phyloP scores from a whole-genome alignment of 30 jellyfish, hydroid and myxozoan species.

The Mastigias papua region DNA sequence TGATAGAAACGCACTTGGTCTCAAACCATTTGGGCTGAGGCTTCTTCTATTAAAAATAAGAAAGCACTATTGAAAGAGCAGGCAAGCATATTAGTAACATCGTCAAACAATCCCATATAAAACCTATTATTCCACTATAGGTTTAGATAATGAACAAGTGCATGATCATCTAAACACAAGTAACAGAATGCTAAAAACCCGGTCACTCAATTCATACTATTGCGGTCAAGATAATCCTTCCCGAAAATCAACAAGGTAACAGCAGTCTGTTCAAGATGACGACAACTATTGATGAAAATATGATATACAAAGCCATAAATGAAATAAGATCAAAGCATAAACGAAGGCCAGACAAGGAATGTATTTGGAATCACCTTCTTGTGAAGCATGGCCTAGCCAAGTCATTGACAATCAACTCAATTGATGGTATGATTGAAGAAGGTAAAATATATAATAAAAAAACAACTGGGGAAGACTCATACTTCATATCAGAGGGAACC shows the following conservation, averaged over 20 bases:
- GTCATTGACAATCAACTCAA: background rate
- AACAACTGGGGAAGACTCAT: constrained; percentile 20
- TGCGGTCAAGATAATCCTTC: background rate
- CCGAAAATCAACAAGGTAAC: background rate
- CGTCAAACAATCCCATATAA: too few relatives aligned
- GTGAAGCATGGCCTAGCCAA: constrained; percentile 23
- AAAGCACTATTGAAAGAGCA: too few relatives aligned
- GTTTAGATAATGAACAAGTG: too few relatives aligned
- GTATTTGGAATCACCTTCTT: constrained; percentile 2
- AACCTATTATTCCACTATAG: too few relatives aligned
- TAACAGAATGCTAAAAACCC: too few relatives aligned
- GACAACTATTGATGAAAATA: constrained; percentile 6
- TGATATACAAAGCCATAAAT: constrained; percentile 17
- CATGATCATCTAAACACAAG: too few relatives aligned
- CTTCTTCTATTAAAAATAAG: constrained; percentile 90
- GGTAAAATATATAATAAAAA: constrained; percentile 17
- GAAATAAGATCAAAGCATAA: constrained; percentile 15
- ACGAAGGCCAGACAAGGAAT: constrained; percentile 32
- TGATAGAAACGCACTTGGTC: constrained; percentile 94
- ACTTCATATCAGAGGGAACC: too few relatives aligned
- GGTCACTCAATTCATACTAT: too few relatives aligned
- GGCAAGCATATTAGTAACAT: too few relatives aligned
- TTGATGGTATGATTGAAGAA: constrained; percentile 18
- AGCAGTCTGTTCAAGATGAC: constrained; percentile 13
- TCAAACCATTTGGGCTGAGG: constrained; percentile 91